Conservation (phyloP, 2,797 vertebrate species). For the Champsocephalus gunnari region DNA sequence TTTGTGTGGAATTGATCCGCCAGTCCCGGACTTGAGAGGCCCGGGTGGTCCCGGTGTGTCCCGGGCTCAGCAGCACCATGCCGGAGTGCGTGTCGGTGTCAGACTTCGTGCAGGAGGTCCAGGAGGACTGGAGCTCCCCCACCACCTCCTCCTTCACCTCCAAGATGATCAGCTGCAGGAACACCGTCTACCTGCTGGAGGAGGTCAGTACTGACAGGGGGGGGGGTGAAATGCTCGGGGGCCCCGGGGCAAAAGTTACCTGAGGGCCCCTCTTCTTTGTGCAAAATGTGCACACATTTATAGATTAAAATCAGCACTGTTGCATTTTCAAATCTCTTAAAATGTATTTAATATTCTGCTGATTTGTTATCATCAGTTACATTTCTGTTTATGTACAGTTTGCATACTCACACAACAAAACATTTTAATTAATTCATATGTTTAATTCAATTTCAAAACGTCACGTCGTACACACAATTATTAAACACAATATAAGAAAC, state of each 20-base stretch:
- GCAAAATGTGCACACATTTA: no score
- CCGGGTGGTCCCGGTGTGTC: conserved; percentile 10
- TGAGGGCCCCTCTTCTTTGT: not conserved
- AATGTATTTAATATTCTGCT: not conserved
- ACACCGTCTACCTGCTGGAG: conserved; percentile 78
- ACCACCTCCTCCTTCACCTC: conserved; percentile 81
- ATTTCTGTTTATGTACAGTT: no score
- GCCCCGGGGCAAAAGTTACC: not conserved
- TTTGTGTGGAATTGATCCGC: conserved; percentile 51
- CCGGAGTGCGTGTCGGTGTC: conserved; percentile 75
- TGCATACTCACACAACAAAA: no score
- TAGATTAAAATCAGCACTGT: not conserved
- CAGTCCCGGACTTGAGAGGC: conserved; percentile 29
- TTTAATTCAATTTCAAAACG: no score
- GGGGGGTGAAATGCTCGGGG: not conserved
- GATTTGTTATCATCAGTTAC: no score
- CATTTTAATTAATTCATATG: no score
- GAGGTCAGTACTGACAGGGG: conserved; percentile 65
- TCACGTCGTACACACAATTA: no score
- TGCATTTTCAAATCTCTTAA: not conserved
- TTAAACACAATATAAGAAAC: no score
- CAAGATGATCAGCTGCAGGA: conserved; percentile 78
- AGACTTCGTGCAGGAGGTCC: conserved; percentile 77
- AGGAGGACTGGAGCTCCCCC: conserved; percentile 82
- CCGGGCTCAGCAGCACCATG: conserved; percentile 55